phyloP scores from a whole-genome alignment of 2,888 invertebrate species.

The Luperina testacea region DNA sequence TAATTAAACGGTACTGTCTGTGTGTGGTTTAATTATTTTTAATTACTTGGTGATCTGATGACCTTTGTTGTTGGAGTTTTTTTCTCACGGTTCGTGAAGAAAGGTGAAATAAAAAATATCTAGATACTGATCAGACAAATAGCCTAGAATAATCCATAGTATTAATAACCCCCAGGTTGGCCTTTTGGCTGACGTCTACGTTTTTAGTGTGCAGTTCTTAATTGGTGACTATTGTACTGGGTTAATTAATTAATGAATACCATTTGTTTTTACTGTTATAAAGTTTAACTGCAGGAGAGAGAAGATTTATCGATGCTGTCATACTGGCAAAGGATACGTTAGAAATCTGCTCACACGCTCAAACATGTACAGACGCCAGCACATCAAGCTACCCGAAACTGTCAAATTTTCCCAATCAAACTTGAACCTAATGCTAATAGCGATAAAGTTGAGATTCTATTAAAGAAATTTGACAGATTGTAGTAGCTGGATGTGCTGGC shows the following conservation, averaged over 20 bases:
- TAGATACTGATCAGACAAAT: neutral
- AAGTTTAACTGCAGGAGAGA: neutral
- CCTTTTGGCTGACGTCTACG: conserved; percentile 3
- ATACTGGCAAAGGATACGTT: neutral
- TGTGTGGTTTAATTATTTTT: conserved; percentile 61
- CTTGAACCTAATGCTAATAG: too few species aligned
- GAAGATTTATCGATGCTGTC: neutral
- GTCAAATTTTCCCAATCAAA: too few species aligned
- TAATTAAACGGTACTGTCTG: conserved; percentile 54
- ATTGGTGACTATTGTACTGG: conserved; percentile 15
- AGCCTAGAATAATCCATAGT: neutral
- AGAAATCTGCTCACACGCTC: neutral
- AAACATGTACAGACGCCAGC: neutral
- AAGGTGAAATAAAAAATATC: conserved; percentile 19
- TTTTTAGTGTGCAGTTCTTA: conserved; percentile 19
- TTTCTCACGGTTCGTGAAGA: conserved; percentile 51
- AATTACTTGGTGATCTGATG: conserved; percentile 53
- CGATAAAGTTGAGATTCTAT: too few species aligned
- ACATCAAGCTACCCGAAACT: too few species aligned
- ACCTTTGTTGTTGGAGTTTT: conserved; percentile 36
- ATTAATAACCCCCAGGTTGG: neutral
- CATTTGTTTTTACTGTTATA: conserved; percentile 22
- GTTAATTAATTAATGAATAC: conserved; percentile 22
- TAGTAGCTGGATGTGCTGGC: too few species aligned
- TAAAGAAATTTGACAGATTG: too few species aligned